Evolutionary conservation across 2,797 vertebrate species (phyloP).

Genomic region (Aythya fuligula): DNA sequence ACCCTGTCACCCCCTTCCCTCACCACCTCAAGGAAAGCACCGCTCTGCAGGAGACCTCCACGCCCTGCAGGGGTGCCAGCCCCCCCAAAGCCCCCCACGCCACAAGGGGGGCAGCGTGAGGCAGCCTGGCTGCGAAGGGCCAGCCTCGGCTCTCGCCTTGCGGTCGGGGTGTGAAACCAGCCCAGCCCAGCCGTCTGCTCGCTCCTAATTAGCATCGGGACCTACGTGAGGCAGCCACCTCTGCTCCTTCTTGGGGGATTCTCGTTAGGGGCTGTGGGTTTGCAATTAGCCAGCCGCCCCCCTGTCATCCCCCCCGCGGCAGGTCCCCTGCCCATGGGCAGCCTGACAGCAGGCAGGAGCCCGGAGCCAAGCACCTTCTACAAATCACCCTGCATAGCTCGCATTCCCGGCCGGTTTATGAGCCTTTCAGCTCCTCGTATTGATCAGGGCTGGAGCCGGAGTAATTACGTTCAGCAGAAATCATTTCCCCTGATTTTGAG

Average conservation of each 20-base stretch:
- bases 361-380: constrained; percentile 68
- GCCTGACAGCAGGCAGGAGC: neutral
- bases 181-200: neutral
- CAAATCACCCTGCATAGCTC: constrained; percentile 63
- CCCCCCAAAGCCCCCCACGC: neutral
- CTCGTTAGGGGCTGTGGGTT: neutral
- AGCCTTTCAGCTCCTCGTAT: constrained; percentile 58
- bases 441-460: constrained; percentile 73
- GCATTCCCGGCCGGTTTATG: constrained; percentile 66
- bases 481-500: constrained; percentile 73
- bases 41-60: neutral
- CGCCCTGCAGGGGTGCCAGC: neutral
- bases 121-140: neutral
- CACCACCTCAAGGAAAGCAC: neutral
- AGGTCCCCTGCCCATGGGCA: neutral
- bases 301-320: neutral
- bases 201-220: neutral
- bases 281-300: neutral
- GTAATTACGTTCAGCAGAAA: constrained; percentile 71
- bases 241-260: neutral
- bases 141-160: neutral
- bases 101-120: rapidly evolving
- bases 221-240: neutral
- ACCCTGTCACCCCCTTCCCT: neutral
- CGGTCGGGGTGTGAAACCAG: neutral